These are phyloP conservation scores for Pyralis farinalis DNA, from an alignment of 2,888 invertebrate species.

Conservation along the genomic window DNA sequence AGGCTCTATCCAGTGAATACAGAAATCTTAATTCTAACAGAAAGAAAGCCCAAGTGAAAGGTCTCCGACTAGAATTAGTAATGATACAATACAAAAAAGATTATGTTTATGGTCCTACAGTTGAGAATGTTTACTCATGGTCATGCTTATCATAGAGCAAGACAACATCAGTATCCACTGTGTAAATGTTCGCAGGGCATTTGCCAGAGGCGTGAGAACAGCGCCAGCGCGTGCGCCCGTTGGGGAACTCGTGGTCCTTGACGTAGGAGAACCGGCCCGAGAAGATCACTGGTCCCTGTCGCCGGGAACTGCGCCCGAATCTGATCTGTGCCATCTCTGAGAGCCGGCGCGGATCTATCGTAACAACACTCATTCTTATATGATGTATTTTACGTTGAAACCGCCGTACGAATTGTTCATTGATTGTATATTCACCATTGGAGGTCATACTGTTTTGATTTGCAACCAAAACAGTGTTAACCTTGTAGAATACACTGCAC, in stretches of 20 bases:
- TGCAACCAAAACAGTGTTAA: not conserved
- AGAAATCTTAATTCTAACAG: not conserved
- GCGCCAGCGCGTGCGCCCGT: slow-evolving; percentile 47
- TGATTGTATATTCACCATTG: too few relatives aligned
- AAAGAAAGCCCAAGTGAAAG: not conserved
- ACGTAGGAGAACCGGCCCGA: slow-evolving; percentile 44
- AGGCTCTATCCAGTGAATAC: slow-evolving; percentile 1
- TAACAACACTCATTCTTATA: slow-evolving; percentile 23
- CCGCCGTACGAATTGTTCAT: not conserved
- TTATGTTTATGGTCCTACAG: not conserved
- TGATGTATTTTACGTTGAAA: not conserved
- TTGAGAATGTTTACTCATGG: slow-evolving; percentile 23
- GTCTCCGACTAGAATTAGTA: not conserved
- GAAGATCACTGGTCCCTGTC: slow-evolving; percentile 41
- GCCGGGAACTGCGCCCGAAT: slow-evolving; percentile 35
- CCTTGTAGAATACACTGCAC: not conserved
- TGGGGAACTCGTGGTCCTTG: slow-evolving; percentile 44
- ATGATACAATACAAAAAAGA: not conserved
- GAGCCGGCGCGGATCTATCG: slow-evolving; percentile 25
- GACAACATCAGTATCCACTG: slow-evolving; percentile 46
- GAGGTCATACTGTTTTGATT: too few relatives aligned
- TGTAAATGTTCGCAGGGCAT: slow-evolving; percentile 51
- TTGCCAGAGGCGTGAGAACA: slow-evolving; percentile 39
- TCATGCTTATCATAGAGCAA: slow-evolving; percentile 49
- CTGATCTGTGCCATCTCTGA: slow-evolving; percentile 36